Conservation (phyloP, 2,113 vertebrate genomes). For the Carollia perspicillata region DNA sequence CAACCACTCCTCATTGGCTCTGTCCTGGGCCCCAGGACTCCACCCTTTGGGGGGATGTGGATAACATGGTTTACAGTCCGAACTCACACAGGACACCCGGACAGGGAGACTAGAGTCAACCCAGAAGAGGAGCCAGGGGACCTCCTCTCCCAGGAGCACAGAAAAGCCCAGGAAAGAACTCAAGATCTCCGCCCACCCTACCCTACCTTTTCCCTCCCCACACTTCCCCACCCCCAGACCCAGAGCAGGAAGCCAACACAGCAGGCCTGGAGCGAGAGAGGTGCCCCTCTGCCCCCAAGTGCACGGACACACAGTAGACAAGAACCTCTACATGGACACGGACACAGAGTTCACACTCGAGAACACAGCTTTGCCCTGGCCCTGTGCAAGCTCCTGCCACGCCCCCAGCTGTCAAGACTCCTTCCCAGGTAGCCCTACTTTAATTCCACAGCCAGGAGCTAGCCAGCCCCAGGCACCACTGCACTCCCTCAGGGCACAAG, state of each 20-base stretch:
- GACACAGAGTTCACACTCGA: constrained; percentile 57
- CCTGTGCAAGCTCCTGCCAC: constrained; percentile 45
- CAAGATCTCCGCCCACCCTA: not conserved
- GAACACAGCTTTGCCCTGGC: constrained; percentile 48
- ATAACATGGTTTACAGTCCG: not conserved
- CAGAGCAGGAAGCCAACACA: constrained; percentile 36
- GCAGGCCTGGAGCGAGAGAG: constrained; percentile 45
- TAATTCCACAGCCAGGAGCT: not conserved
- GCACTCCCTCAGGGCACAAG: not conserved
- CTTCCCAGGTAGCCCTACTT: not conserved
- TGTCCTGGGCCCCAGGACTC: not conserved
- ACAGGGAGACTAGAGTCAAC: not conserved
- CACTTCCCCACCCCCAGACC: not conserved
- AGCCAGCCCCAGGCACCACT: not conserved
- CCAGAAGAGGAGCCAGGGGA: not conserved
- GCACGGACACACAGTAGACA: constrained; percentile 65
- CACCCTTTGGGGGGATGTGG: not conserved
- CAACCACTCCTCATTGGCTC: constrained; percentile 67
- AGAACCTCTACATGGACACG: constrained; percentile 33
- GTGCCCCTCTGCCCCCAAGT: constrained; percentile 18
- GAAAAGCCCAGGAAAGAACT: constrained; percentile 28
- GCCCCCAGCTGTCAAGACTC: not conserved
- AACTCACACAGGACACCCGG: not conserved
- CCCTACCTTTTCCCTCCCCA: not conserved
- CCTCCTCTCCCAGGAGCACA: not conserved